Evolutionary conservation across 2,888 invertebrate genomes (phyloP).

Genomic region (Listrodromus nycthemerus): DNA sequence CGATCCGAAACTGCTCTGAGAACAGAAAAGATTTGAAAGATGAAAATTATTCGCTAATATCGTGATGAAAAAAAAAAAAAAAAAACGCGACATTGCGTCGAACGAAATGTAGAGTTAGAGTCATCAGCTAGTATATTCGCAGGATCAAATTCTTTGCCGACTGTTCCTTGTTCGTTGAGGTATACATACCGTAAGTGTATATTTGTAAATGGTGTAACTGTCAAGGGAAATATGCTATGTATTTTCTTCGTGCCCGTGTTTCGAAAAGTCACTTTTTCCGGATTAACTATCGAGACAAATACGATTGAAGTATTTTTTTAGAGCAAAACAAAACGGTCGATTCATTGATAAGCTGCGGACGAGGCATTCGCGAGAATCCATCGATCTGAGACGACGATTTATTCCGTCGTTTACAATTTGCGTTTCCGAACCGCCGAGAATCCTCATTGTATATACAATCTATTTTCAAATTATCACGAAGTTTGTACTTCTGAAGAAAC

Average conservation of each 20-base stretch:
- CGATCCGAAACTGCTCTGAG: slow-evolving; percentile 45
- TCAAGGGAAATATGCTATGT: slow-evolving; percentile 60
- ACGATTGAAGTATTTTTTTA: slow-evolving; percentile 58
- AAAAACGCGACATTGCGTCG: background rate
- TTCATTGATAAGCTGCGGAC: slow-evolving; percentile 6
- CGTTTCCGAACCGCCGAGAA: slow-evolving; percentile 29
- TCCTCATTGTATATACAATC: slow-evolving; percentile 56
- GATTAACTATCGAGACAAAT: slow-evolving; percentile 26
- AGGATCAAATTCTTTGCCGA: slow-evolving; percentile 60
- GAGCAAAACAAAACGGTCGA: slow-evolving; percentile 18
- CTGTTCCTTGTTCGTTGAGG: slow-evolving; percentile 60
- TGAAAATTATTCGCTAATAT: slow-evolving; percentile 12
- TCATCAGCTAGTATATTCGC: slow-evolving; percentile 49
- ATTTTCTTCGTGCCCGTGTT: slow-evolving; percentile 54
- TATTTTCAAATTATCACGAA: slow-evolving; percentile 48
- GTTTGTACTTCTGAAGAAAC: slow-evolving; percentile 61
- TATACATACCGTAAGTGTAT: slow-evolving; percentile 63
- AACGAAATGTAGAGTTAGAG: slow-evolving; percentile 22
- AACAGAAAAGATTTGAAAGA: slow-evolving; percentile 27
- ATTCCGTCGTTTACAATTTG: slow-evolving; percentile 15
- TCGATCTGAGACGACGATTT: slow-evolving; percentile 19
- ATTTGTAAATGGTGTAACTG: slow-evolving; percentile 67
- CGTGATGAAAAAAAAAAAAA: slow-evolving; percentile 12
- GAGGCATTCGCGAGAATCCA: slow-evolving; percentile 1
- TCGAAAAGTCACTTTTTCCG: slow-evolving; percentile 29